Conservation (phyloP, 2,888 invertebrate genomes). For the Rhagophthalmus giganteus region DNA sequence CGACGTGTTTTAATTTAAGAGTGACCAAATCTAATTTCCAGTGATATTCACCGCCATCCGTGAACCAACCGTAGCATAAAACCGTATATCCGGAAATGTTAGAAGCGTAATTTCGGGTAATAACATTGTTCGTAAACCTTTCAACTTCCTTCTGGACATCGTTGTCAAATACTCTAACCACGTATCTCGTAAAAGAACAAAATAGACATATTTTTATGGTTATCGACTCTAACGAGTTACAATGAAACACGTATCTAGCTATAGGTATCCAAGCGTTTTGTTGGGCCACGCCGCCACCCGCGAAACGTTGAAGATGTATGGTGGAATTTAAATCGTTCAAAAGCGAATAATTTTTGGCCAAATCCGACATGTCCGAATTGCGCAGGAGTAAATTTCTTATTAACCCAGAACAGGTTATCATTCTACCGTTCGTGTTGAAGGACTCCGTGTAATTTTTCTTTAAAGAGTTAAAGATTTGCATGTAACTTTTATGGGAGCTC, state of each 20-base stretch:
- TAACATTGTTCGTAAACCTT: slow-evolving; percentile 39
- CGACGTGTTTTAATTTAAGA: slow-evolving; percentile 20
- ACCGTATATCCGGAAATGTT: slow-evolving; percentile 49
- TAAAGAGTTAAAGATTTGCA: slow-evolving; percentile 38
- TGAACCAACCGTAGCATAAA: slow-evolving; percentile 46
- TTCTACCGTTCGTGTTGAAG: slow-evolving; percentile 39
- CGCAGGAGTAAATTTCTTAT: slow-evolving; percentile 42
- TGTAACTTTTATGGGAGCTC: slow-evolving; percentile 35
- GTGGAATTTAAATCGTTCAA: slow-evolving; percentile 40
- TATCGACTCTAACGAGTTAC: slow-evolving; percentile 32
- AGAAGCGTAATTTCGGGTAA: slow-evolving; percentile 36
- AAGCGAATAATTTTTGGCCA: slow-evolving; percentile 37
- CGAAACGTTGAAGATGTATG: slow-evolving; percentile 36
- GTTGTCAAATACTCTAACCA: slow-evolving; percentile 48
- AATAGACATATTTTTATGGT: slow-evolving; percentile 42
- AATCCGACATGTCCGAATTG: slow-evolving; percentile 20
- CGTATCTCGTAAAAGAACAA: slow-evolving; percentile 38
- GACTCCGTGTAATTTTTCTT: slow-evolving; percentile 40
- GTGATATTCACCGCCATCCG: slow-evolving; percentile 21
- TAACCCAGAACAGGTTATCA: slow-evolving; percentile 31
- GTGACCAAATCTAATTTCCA: slow-evolving; percentile 44
- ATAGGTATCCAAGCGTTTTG: slow-evolving; percentile 40
- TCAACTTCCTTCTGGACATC: slow-evolving; percentile 43
- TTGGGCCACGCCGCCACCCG: slow-evolving; percentile 14
- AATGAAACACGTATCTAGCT: slow-evolving; percentile 41